Evolutionary conservation across 2,797 vertebrate genomes (phyloP), one percentile per base, ranked within the genome.

Genomic region (Ptychadena robeensis): DNA sequence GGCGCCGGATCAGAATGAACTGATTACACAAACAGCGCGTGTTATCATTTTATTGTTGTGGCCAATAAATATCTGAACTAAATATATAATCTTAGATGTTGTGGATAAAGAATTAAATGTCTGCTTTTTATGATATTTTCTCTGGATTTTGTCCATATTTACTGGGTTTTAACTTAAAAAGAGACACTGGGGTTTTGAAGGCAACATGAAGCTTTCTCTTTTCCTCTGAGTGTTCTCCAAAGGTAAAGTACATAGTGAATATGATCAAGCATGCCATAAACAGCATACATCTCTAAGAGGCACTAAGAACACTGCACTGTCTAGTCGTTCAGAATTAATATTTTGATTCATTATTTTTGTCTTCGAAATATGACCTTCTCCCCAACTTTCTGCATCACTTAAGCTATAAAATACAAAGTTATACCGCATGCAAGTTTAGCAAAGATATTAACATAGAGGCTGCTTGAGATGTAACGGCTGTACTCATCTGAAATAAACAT

Each of bases 1-100:
- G 3, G 14, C 9, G 27, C 53, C 68, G 64, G n/a, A 25, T 64
- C 4, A 34, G 22, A 76, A 30, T 31, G 15, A 65, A 25, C 63
- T 48, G 61, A 77, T 77, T 66, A 77, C 25, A 65, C 61, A 77
- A 66, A 30, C 18, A 28, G 27, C n/a, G 30, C 38, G 38, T 76
- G 37, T 35, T 66, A 44, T 31, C 6, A 64, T 75, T 30, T 64
- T 75, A 64, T 65, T 30, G 28, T n/a, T 66, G 0, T 18, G 44
- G n/a, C n/a, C 40, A 25, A 66, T 22, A 66, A 66, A 66, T 77
- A 65, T 44, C 27, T 40, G 31, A 32, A 22, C 1, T 32, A 38
- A 15, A 66, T 32, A 48, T 15, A 76, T 9, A 30, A 48, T 66
- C 32, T 66, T 38, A 77, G 63, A 30, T 48, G 44, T 2, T 66